Evolutionary conservation across 2,888 invertebrate genomes (phyloP), one percentile per base, ranked within the genome.

Genomic region (Lysandra coridon): DNA sequence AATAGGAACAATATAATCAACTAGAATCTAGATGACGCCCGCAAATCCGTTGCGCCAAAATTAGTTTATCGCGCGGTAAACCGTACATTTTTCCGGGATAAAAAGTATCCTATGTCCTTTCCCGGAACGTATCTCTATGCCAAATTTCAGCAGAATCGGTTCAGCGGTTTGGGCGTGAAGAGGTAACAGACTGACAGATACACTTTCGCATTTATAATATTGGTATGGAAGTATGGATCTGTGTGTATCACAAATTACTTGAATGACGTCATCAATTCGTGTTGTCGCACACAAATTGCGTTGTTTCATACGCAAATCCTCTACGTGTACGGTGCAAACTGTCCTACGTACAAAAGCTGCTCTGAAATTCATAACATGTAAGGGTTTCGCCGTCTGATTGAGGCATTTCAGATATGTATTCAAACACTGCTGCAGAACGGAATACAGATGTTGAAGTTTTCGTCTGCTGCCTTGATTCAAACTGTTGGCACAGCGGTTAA

Each of bases 281-380:
- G 64, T 33, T 33, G 12, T 62, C 10, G 64, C 12, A 10, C 62
- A 23, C 40, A 23, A 30, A 49, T 78, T 78, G 49, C 69, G n/a
- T 69, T 78, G 69, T 69, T 49, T 30, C 44, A 33, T 69, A 69
- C 33, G 78, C 30, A 78, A 78, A 78, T 78, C 14, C 64, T 30
- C 17, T 23, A 49, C 49, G 7, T 49, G 69, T 78, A 69, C 69
- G 30, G 62, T 30, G 64, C 64, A 30, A 64, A 64, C 64, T 64
- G 64, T 64, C 64, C 64, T 64, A 30, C 33, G 64, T 64, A 30
- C 64, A 64, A 64, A 64, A 64, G 7, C 87, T 89, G 85, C 88
- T 91, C 86, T 87, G 87, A 90, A 89, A 92, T 93, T 92, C 92
- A 93, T 90, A 90, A 90, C 89, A 86, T 88, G 87, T 85, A 85